phyloP scores from a whole-genome alignment of 2,888 invertebrate genomes.

The Teleiodes luculella region DNA sequence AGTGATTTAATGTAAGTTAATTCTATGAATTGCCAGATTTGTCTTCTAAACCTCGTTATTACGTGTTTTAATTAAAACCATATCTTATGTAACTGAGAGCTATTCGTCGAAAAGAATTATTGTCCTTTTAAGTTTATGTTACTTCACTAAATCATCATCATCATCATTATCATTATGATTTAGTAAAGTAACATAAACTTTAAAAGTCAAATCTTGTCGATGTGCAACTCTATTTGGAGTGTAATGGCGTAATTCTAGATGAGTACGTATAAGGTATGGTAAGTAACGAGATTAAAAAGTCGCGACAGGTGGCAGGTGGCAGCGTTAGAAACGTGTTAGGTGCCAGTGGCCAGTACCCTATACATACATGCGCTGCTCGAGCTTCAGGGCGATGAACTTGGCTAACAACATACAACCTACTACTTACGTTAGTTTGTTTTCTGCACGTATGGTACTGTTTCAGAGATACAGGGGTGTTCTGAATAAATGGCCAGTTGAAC shows the following conservation, averaged over 20 bases:
- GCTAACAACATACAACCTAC: not conserved
- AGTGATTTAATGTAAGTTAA: no score
- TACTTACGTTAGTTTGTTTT: not conserved
- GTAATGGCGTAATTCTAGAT: constrained; percentile 71
- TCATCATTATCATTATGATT: no score
- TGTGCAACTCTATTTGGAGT: constrained; percentile 36
- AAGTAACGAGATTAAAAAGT: constrained; percentile 74
- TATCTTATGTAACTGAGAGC: no score
- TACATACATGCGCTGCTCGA: not conserved
- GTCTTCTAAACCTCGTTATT: no score
- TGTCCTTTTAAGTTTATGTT: no score
- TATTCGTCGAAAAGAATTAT: no score
- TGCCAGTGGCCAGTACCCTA: constrained; percentile 20
- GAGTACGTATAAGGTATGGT: constrained; percentile 67
- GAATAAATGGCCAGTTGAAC: no score
- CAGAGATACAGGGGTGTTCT: no score
- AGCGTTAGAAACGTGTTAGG: constrained; percentile 69
- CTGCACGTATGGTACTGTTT: no score
- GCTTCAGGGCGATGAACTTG: constrained; percentile 15
- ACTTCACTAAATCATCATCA: no score
- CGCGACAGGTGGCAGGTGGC: constrained; percentile 66
- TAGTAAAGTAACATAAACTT: not conserved
- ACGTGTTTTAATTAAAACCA: no score
- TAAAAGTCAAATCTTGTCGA: not conserved
- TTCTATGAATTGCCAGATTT: no score